Base-by-base conservation (phyloP, 2,113 vertebrate species). In the Campylomormyrus tamandua region DNA sequence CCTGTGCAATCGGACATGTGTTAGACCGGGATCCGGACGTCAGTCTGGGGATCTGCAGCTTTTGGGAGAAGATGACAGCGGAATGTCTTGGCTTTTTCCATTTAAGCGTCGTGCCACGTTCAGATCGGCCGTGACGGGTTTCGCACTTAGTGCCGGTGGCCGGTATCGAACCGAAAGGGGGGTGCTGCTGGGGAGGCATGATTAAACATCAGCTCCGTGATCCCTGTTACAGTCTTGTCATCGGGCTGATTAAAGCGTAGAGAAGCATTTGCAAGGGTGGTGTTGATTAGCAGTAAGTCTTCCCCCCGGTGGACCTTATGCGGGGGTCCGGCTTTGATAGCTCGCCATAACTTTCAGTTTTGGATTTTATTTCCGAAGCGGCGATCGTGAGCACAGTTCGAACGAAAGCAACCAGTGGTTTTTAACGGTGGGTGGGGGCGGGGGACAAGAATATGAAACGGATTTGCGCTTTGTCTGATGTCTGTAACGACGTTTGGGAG, bases 11-110 rank as follows among this genome's bases (percentile, higher is more conserved):
- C 42, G 35, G 88, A 87, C 74, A 62, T 83, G 52, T 53, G 89
- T 80, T 48, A 91, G 87, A 88, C 90, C 88, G 90, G 42, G 66
- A 83, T 42, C 46, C 19, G 46, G 48, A 83, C 85, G 88, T 27
- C 39, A 39, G 77, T 35, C 50, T 52, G 42, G 83, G 52, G 24
- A 74, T 83, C 46, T 91, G 31, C 42, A 42, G 35, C 2, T 45
- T 46, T 31, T 27, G 62, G 27, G 62, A 74, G 85, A 49, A 87
- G 7, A 5, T 83, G 46, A 87, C 49, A 87, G 86, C 86, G 27
- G 50, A 56, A 35, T 58, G 83, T 31, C n/a, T 4, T 13, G 48
- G 24, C 42, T 83, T 83, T 83, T 83, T 39, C 42, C 77, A 27
- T 70, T 21, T 45, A 19, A 24, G 35, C 19, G 77, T 45, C 42